phyloP scores from a whole-genome alignment of 2,797 vertebrate species.

The Odontamblyopus lacepedii region DNA sequence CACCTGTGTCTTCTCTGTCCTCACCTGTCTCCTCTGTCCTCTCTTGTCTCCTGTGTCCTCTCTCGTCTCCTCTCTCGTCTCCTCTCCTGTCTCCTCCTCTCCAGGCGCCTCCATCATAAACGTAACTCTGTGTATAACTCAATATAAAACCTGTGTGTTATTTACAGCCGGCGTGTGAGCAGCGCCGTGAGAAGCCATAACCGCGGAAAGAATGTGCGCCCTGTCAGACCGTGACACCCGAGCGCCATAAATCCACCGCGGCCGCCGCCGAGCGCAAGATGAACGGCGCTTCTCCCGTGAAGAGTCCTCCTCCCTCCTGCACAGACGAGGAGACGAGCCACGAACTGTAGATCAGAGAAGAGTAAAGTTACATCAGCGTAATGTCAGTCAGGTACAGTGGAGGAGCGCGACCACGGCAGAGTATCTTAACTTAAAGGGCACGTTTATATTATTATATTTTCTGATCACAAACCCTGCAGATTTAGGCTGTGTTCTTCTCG shows the following conservation, averaged over 20 bases:
- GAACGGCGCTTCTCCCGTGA: conserved; percentile 55
- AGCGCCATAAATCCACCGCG: conserved; percentile 73
- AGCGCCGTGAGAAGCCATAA: conserved; percentile 66
- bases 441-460: too few species aligned
- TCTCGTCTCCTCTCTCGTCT: conserved; percentile 23
- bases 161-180: conserved; percentile 69
- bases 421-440: too few species aligned
- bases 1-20: too few species aligned
- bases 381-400: too few species aligned
- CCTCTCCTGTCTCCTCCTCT: conserved; percentile 18
- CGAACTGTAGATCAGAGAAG: too few species aligned
- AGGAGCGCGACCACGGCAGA: too few species aligned
- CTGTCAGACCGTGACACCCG: conserved; percentile 74
- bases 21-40: too few species aligned
- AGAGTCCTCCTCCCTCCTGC: conserved; percentile 26
- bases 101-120: conserved; percentile 49
- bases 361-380: too few species aligned
- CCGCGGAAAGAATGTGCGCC: conserved; percentile 71
- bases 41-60: too few species aligned
- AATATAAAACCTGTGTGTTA: conserved; percentile 72
- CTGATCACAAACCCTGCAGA: too few species aligned
- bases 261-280: conserved; percentile 59
- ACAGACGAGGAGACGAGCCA: too few species aligned
- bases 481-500: too few species aligned
- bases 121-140: conserved; percentile 59